Conservation (phyloP, 2,797 vertebrate genomes). For the Centropyge bicolor region DNA sequence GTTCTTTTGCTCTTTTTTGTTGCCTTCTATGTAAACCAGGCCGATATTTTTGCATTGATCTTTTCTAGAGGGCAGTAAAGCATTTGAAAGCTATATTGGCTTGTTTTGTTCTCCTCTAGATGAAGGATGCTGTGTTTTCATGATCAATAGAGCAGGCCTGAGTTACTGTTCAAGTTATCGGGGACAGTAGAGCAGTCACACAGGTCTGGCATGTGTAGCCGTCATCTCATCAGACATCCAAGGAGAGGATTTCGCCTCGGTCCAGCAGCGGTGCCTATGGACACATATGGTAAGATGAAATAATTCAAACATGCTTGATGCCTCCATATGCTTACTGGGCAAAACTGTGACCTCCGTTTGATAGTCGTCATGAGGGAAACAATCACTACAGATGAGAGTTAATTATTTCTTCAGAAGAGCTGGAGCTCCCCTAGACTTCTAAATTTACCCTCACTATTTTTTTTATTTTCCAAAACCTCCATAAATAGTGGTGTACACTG, state of each 20-base stretch:
- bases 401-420: slow-evolving; percentile 1
- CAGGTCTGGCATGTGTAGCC: slow-evolving; percentile 27
- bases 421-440: too few relatives aligned
- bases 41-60: slow-evolving; percentile 81
- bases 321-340: slow-evolving; percentile 27
- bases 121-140: slow-evolving; percentile 76
- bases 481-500: too few relatives aligned
- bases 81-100: slow-evolving; percentile 77
- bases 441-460: not conserved
- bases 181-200: slow-evolving; percentile 48
- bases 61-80: slow-evolving; percentile 82
- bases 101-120: slow-evolving; percentile 77
- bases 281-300: slow-evolving; percentile 44
- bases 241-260: slow-evolving; percentile 5
- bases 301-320: slow-evolving; percentile 35
- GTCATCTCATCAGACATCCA: slow-evolving; percentile 37
- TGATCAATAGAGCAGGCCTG: slow-evolving; percentile 76
- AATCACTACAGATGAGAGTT: not conserved
- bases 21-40: slow-evolving; percentile 76
- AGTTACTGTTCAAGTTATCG: slow-evolving; percentile 60
- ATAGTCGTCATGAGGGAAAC: slow-evolving; percentile 9
- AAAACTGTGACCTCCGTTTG: slow-evolving; percentile 33
- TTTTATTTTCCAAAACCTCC: too few relatives aligned
- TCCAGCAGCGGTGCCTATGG: slow-evolving; percentile 33
- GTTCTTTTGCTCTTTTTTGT: slow-evolving; percentile 46